phyloP scores from a whole-genome alignment of 2,797 vertebrate genomes.

The Chromis chromis region DNA sequence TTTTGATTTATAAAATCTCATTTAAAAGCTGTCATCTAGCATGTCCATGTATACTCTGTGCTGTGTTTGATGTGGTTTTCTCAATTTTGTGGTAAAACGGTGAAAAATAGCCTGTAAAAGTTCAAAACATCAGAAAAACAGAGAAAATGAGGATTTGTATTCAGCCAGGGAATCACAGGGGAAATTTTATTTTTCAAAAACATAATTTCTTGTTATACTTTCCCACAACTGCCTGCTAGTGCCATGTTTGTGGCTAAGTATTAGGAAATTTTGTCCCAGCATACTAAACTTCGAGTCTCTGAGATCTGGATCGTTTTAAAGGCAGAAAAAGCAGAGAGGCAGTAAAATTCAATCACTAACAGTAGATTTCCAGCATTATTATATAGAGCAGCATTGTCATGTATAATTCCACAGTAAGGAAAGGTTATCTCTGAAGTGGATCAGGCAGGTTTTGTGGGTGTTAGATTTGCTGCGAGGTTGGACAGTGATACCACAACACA shows the following conservation, averaged over 20 bases:
- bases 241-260: not conserved
- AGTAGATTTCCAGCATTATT: slow-evolving; percentile 1
- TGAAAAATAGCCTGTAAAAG: not conserved
- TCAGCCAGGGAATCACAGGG: not conserved
- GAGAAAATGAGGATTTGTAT: slow-evolving; percentile 8
- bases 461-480: not conserved
- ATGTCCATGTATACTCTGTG: slow-evolving; percentile 16
- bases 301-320: not conserved
- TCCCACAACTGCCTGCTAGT: not conserved
- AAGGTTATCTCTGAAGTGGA: not conserved
- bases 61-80: slow-evolving; percentile 28
- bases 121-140: slow-evolving; percentile 8
- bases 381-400: not conserved
- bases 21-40: slow-evolving; percentile 23
- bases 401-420: not conserved
- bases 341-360: not conserved
- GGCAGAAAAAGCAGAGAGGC: not conserved
- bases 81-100: not conserved
- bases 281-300: not conserved
- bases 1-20: slow-evolving; percentile 17
- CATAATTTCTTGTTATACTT: not conserved
- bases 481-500: not conserved
- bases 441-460: not conserved
- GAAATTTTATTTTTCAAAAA: not conserved
- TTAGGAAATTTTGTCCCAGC: not conserved